phyloP scores from a whole-genome alignment of 2,797 vertebrate species.

The Alosa sapidissima region DNA sequence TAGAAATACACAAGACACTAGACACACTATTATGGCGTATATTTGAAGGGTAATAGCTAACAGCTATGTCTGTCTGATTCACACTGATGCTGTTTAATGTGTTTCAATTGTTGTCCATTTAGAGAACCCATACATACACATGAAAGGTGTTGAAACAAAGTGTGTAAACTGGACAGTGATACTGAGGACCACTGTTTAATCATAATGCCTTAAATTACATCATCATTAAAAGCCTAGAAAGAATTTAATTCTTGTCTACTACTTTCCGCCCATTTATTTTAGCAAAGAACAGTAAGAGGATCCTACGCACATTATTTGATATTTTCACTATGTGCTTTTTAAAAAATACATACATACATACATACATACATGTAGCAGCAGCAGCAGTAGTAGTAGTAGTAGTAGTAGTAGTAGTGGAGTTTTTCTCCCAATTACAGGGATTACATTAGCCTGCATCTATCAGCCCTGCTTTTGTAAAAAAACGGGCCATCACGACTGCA shows the following conservation, averaged over 20 bases:
- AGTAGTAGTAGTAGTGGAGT: too few relatives aligned
- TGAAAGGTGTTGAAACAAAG: neutral
- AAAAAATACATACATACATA: too few relatives aligned
- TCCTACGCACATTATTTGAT: neutral
- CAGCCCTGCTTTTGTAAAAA: neutral
- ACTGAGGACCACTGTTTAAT: neutral
- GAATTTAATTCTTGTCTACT: neutral
- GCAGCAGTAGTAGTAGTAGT: too few relatives aligned
- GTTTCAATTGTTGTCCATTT: too few relatives aligned
- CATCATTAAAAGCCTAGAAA: neutral
- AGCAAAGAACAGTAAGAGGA: neutral
- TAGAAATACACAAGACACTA: neutral
- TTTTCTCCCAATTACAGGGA: neutral
- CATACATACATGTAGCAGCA: too few relatives aligned
- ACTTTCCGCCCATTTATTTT: neutral
- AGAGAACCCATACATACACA: neutral
- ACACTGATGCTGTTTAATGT: neutral
- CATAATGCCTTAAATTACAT: neutral
- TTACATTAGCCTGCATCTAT: neutral
- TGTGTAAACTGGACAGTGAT: neutral
- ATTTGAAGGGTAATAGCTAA: neutral
- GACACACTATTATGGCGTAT: neutral
- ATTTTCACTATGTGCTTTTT: neutral
- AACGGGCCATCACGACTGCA: slow-evolving; percentile 19
- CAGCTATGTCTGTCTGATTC: neutral